These are phyloP conservation scores for Actinia tenebrosa DNA, from an alignment of 64 coral and sea anemone genomes.

Conservation along the genomic window DNA sequence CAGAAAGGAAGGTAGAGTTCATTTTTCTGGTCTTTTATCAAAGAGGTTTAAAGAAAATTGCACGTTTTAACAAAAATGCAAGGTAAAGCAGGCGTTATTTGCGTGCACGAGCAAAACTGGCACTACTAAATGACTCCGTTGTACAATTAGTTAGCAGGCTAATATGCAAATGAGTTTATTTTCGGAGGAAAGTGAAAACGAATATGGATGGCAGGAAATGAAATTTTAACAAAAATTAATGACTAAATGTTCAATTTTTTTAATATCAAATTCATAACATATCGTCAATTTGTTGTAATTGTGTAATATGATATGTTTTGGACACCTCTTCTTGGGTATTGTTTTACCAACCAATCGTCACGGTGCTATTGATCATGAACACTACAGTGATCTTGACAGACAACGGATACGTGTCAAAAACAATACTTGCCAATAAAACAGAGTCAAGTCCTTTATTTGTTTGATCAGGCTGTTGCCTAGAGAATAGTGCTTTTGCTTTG, in stretches of 20 bases:
- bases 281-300: background rate
- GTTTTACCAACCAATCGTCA: background rate
- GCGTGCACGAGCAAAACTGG: background rate
- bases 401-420: background rate
- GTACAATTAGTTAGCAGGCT: background rate
- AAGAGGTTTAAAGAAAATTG: background rate
- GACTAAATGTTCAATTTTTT: background rate
- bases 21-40: background rate
- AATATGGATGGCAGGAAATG: background rate
- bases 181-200: background rate
- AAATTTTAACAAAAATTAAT: background rate
- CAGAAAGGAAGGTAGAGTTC: slow-evolving; percentile 3
- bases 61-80: background rate
- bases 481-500: background rate
- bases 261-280: background rate
- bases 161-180: background rate
- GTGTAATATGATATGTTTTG: background rate
- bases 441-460: background rate
- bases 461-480: background rate
- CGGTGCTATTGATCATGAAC: background rate
- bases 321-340: background rate
- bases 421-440: background rate
- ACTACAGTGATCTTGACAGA: background rate
- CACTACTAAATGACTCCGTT: background rate
- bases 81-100: background rate